These are phyloP conservation scores for Spisula subtruncata DNA, from an alignment of 2,888 invertebrate genomes.

Conservation along the genomic window DNA sequence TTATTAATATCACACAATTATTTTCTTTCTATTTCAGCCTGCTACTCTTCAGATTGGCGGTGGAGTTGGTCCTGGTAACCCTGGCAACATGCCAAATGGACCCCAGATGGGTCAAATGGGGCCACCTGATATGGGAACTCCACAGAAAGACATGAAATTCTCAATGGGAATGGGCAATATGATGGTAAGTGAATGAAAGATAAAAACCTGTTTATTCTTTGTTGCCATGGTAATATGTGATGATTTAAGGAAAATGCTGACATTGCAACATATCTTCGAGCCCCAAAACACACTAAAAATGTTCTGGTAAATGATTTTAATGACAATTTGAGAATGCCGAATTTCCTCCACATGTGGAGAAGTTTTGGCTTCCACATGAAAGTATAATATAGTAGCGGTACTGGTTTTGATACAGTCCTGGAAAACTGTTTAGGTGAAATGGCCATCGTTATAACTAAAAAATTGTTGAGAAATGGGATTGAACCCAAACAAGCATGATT, in stretches of 20 bases:
- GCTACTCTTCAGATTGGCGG: conserved; percentile 76
- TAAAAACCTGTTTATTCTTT: not conserved
- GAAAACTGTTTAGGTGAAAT: no score
- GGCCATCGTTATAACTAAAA: not conserved
- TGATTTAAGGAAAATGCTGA: not conserved
- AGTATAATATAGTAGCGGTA: no score
- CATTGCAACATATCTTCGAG: not conserved
- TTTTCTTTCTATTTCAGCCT: conserved; percentile 69
- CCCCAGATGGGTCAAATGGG: conserved; percentile 71
- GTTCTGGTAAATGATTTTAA: no score
- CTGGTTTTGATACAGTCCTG: no score
- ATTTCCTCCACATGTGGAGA: no score
- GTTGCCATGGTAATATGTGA: not conserved
- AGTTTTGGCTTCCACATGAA: no score
- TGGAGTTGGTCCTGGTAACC: conserved; percentile 69
- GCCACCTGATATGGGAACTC: conserved; percentile 76
- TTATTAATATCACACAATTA: not conserved
- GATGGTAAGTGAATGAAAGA: conserved; percentile 59
- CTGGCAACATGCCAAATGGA: conserved; percentile 66
- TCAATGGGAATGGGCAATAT: conserved; percentile 67
- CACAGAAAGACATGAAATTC: conserved; percentile 74
- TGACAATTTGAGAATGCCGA: no score
- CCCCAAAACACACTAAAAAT: no score
- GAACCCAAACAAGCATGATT: not conserved
- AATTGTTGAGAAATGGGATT: not conserved